A percentile compares a stretch with the other conserved stretches of the same genome.
These are phyloP conservation scores for Leuciscus waleckii DNA, from an alignment of 2,797 vertebrate species.

Conservation along the genomic window DNA sequence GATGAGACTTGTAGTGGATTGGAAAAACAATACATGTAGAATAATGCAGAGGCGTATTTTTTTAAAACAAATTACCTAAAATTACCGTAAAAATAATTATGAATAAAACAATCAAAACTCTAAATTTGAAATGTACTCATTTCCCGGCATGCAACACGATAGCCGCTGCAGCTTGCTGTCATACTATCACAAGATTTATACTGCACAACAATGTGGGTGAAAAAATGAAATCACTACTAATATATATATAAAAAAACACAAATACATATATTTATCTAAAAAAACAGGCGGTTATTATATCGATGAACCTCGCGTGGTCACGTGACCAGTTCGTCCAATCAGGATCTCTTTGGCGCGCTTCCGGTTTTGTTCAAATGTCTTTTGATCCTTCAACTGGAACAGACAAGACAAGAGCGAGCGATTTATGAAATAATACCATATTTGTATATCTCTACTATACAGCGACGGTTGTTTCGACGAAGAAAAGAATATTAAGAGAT, in stretches of 20 bases:
- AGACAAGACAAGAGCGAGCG: neutral
- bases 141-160: constrained; percentile 40
- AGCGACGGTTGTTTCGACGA: too few species aligned
- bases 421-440: neutral
- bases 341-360: constrained; percentile 53
- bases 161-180: neutral
- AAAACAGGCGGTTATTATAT: neutral
- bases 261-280: neutral
- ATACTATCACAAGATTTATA: neutral
- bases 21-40: fast-evolving
- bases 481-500: too few species aligned
- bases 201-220: neutral
- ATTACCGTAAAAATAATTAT: neutral
- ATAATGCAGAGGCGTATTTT: neutral
- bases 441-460: neutral
- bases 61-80: fast-evolving
- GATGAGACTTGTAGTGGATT: neutral
- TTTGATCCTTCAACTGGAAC: neutral
- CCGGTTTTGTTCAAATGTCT: constrained; percentile 77
- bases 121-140: neutral
- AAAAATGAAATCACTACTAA: neutral
- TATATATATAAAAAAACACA: neutral
- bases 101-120: neutral
- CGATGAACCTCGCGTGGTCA: neutral
- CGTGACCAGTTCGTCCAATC: constrained; percentile 71